These are phyloP conservation scores for Epizoanthus scotinus DNA, from an alignment of 92 coral and sea anemone species.

Conservation along the genomic window DNA sequence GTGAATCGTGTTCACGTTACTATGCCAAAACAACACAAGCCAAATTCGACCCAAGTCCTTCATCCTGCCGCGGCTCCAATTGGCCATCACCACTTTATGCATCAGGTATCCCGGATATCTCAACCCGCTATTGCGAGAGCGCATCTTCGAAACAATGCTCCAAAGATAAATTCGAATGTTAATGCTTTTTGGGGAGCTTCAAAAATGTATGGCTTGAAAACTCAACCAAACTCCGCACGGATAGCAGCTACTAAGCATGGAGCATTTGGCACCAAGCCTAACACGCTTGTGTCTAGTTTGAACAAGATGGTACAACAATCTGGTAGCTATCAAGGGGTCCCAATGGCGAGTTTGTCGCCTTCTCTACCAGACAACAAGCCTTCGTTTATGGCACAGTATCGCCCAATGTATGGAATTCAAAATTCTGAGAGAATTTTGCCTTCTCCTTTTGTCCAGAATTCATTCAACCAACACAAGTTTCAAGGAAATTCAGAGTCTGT, in stretches of 20 bases:
- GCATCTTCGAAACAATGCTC: neutral
- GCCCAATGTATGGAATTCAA: neutral
- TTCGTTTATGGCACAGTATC: neutral
- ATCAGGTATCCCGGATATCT: neutral
- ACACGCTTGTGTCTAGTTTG: neutral
- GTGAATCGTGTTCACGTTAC: slow-evolving; percentile 1
- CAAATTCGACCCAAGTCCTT: slow-evolving; percentile 1
- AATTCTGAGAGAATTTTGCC: neutral
- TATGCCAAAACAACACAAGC: neutral
- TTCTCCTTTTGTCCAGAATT: neutral
- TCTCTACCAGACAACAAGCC: neutral
- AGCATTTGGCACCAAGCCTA: neutral
- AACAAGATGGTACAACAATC: slow-evolving; percentile 7
- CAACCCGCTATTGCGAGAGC: slow-evolving; percentile 22
- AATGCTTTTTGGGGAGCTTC: neutral
- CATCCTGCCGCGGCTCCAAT: neutral
- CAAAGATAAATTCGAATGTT: neutral
- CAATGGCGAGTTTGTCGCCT: neutral
- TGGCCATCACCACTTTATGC: slow-evolving; percentile 5
- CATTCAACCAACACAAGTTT: neutral
- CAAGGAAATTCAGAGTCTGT: neutral
- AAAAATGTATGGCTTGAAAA: neutral
- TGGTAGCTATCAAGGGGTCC: neutral
- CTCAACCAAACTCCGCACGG: neutral
- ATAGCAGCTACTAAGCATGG: neutral